These are phyloP conservation scores for Myrmecophaga tridactyla DNA, from an alignment of 2,113 vertebrate genomes.

Conservation along the genomic window DNA sequence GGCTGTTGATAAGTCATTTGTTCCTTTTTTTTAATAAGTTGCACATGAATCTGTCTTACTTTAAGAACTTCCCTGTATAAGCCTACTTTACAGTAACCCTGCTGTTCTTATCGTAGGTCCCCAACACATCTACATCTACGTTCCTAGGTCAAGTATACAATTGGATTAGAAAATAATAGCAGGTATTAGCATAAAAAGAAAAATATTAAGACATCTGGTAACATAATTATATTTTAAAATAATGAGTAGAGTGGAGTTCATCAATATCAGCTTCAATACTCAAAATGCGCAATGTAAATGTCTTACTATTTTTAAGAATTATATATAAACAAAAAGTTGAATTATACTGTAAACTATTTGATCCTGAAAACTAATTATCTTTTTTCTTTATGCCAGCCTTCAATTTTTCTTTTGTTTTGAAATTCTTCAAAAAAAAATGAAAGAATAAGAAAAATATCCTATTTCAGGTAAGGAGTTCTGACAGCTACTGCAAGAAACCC, in stretches of 20 bases:
- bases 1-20: background rate
- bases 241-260: background rate
- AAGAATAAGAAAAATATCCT: background rate
- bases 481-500: background rate
- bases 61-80: background rate
- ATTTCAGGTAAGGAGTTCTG: background rate
- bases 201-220: background rate
- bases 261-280: background rate
- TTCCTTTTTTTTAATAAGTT: background rate
- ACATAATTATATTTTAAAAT: background rate
- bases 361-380: background rate
- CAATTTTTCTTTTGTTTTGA: background rate
- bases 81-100: background rate
- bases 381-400: background rate
- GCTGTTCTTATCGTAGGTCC: background rate
- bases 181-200: background rate
- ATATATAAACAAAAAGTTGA: background rate
- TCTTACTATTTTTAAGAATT: background rate
- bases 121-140: rapidly evolving
- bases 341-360: background rate
- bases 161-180: background rate
- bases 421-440: background rate
- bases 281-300: background rate
- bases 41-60: background rate
- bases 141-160: background rate